Percentiles rank a stretch among this genome's conserved stretches.
phyloP scores from a whole-genome alignment of 1,140 invertebrate genomes.

The Caenorhabditis brenneri region DNA sequence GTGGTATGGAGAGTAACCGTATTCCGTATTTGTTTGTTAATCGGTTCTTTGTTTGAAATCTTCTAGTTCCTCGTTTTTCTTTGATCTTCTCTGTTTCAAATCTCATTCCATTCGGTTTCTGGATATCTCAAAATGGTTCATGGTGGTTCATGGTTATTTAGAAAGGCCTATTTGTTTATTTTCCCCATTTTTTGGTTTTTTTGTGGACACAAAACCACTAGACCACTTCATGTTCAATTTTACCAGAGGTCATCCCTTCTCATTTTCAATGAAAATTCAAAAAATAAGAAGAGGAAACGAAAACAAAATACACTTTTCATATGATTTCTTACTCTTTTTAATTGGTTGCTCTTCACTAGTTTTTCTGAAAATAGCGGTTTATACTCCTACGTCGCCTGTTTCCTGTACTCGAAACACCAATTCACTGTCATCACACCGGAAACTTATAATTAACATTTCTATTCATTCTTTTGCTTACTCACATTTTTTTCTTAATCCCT shows the following conservation, averaged over 20 bases:
- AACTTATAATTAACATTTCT: neutral
- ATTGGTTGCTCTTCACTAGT: conserved; percentile 29
- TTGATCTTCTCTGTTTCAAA: neutral
- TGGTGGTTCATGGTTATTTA: too few species aligned
- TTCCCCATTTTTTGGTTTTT: neutral
- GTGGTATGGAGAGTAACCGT: neutral
- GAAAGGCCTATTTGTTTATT: too few species aligned
- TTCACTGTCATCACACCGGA: neutral
- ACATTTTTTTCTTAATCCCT: neutral
- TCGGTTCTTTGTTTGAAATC: neutral
- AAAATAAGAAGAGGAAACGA: neutral
- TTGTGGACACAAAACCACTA: too few species aligned
- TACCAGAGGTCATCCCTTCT: too few species aligned
- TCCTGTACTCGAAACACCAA: conserved; percentile 29
- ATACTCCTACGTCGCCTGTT: neutral
- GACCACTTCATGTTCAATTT: too few species aligned
- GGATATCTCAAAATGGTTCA: too few species aligned
- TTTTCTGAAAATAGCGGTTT: neutral
- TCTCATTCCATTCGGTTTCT: too few species aligned
- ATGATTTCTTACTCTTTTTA: neutral
- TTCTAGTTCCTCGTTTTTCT: too few species aligned
- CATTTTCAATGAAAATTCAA: neutral
- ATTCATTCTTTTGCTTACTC: conserved; percentile 8
- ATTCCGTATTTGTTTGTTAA: neutral
- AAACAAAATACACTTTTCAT: neutral